A percentile compares a stretch with the other conserved stretches of the same genome.
These are phyloP conservation scores for Ambastaia sidthimunki DNA, from an alignment of 2,797 vertebrate species.

Conservation along the genomic window DNA sequence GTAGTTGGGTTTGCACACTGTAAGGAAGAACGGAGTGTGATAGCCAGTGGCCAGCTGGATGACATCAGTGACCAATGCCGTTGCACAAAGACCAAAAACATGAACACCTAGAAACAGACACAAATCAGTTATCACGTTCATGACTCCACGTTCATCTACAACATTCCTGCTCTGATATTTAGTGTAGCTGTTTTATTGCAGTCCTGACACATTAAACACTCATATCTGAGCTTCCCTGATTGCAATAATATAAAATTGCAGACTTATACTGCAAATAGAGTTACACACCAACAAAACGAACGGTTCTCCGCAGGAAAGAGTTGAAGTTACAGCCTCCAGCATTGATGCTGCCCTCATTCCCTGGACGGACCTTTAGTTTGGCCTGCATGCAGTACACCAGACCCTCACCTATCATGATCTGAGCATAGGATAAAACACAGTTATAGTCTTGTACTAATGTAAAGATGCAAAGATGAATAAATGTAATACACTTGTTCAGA, in stretches of 20 bases:
- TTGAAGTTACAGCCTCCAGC: conserved; percentile 95
- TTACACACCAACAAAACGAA: conserved; percentile 93
- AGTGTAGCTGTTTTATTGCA: not conserved
- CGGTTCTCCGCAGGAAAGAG: conserved; percentile 92
- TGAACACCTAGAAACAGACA: conserved; percentile 83
- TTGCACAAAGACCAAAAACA: conserved; percentile 92
- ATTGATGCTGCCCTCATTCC: conserved; percentile 89
- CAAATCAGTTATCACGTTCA: conserved; percentile 8
- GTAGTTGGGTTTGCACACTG: conserved; percentile 96
- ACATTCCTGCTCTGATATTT: conserved; percentile 1
- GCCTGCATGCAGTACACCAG: conserved; percentile 91
- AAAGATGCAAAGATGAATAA: not conserved
- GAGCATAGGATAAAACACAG: conserved; percentile 51
- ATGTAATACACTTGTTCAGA: not conserved
- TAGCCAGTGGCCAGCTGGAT: conserved; percentile 95
- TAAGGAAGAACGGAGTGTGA: conserved; percentile 94
- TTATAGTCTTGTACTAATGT: no score
- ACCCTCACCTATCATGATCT: conserved; percentile 96
- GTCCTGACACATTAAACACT: not conserved
- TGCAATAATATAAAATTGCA: not conserved
- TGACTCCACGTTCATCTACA: conserved; percentile 32
- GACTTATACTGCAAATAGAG: not conserved
- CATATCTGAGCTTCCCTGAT: not conserved
- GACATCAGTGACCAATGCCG: conserved; percentile 90
- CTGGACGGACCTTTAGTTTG: conserved; percentile 78